Percentiles rank a stretch among this genome's conserved stretches.
Evolutionary conservation across 2,888 invertebrate species (phyloP).

Genomic region (Dryobota labecula): DNA sequence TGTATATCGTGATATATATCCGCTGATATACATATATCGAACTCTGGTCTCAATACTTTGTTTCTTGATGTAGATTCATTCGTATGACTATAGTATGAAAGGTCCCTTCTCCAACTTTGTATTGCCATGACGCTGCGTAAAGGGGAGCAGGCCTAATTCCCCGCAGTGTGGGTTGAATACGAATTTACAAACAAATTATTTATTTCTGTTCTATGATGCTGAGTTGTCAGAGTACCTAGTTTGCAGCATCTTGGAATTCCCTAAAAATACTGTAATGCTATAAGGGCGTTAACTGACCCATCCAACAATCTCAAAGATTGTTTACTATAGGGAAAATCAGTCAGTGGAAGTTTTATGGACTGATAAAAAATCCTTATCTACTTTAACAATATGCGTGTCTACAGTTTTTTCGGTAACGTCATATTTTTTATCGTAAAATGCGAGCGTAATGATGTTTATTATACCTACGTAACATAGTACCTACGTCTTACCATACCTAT

Average conservation of each 20-base stretch:
- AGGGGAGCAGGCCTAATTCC: neutral
- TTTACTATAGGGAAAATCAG: neutral
- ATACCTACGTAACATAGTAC: conserved; percentile 14
- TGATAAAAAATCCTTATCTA: conserved; percentile 2
- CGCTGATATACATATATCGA: too few relatives aligned
- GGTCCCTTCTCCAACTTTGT: neutral
- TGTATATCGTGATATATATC: too few relatives aligned
- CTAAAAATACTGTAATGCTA: neutral
- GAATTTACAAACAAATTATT: neutral
- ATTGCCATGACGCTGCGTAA: neutral
- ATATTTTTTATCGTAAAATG: conserved; percentile 17
- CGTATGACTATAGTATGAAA: neutral
- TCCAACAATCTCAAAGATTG: neutral
- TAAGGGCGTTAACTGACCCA: conserved; percentile 13
- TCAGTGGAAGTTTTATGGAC: conserved; percentile 18
- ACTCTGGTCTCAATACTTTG: neutral
- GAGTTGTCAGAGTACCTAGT: too few relatives aligned
- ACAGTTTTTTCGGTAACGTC: conserved; percentile 3
- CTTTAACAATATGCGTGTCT: neutral
- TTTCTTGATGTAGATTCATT: neutral
- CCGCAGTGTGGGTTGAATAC: neutral
- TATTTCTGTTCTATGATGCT: neutral
- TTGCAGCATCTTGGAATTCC: neutral
- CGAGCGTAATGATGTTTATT: conserved; percentile 8
- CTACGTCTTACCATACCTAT: conserved; percentile 4